Evolutionary conservation across 2,797 vertebrate species (phyloP), one percentile per base, ranked within the genome.

Genomic region (Chaenodraco wilsoni): DNA sequence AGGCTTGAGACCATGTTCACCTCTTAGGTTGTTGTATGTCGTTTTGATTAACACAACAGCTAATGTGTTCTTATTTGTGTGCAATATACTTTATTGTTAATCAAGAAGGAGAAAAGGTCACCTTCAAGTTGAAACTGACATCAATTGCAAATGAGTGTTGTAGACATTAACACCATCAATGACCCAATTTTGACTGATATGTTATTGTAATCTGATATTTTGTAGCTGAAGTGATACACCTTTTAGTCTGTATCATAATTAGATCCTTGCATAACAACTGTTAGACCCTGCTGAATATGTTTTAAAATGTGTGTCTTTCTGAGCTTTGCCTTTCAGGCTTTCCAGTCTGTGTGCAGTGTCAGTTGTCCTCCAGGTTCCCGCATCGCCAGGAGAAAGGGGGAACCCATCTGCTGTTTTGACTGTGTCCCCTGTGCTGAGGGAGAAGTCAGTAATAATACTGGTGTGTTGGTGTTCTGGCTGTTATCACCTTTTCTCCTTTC

Each of bases 391-490:
- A 91, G 85, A 79, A 93, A 91, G 21, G 91, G 92, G 45, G 83
- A 94, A 83, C 93, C 93, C 3, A 62, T 91, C 49, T 94, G 93
- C 83, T 94, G 93, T 72, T 94, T 93, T 59, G 93, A 94, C 85
- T 95, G 94, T 72, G 88, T 95, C 57, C 84, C 88, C 60, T 94
- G 94, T 87, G 84, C 92, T 55, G 93, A 93, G 62, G 94, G 92
- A 74, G 88, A 94, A 83, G 85, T 93, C 72, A 94, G 92, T 74
- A 92, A 93, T 73, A n/a, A 74, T 55, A 93, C 84, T 74, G 92
- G 93, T 93, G 69, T 67, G 80, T 70, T 70, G 33, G 8, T 23
- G 43, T 46, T 56, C 16, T 33, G 45, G 19, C 16, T 23, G 60
- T 66, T 44, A 3, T 70, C 21, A 14, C 1, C 3, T 5, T 46